Evolutionary conservation across 2,888 invertebrate species (phyloP).

Genomic region (Coleophora deauratella): DNA sequence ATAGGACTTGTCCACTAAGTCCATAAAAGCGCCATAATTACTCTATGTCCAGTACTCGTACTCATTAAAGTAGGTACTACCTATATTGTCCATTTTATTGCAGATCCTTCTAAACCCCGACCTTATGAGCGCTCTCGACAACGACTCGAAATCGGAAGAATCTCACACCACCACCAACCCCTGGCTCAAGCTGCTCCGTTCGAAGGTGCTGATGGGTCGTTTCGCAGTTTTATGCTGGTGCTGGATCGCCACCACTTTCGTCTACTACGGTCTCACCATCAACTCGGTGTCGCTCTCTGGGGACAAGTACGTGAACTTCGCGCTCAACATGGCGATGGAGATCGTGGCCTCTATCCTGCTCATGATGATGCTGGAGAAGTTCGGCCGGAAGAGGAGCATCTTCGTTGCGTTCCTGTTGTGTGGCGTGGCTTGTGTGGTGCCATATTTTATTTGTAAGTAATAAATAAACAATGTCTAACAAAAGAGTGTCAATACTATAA

Average conservation of each 20-base stretch:
- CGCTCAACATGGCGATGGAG: constrained; percentile 63
- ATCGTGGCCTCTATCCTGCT: constrained; percentile 57
- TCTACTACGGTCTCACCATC: constrained; percentile 86
- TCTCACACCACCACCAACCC: constrained; percentile 19
- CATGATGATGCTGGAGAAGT: constrained; percentile 59
- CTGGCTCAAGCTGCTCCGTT: constrained; percentile 40
- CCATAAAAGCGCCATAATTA: too few species aligned
- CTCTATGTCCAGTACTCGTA: too few species aligned
- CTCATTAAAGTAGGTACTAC: too few species aligned
- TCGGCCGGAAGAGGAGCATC: constrained; percentile 53
- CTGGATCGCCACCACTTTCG: constrained; percentile 83
- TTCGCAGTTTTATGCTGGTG: constrained; percentile 61
- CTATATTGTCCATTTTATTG: not conserved
- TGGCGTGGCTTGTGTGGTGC: constrained; percentile 47
- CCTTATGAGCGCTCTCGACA: constrained; percentile 30
- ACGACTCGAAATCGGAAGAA: constrained; percentile 16
- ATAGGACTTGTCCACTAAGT: too few species aligned
- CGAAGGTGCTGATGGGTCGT: constrained; percentile 41
- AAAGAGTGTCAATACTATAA: too few species aligned
- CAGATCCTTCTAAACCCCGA: constrained; percentile 44
- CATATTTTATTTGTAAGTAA: constrained; percentile 46
- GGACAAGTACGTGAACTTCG: constrained; percentile 83
- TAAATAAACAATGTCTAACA: too few species aligned
- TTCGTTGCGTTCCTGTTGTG: constrained; percentile 48
- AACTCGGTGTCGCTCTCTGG: constrained; percentile 83